Percentiles rank a stretch among this genome's conserved stretches.
Evolutionary conservation across 2,113 vertebrate species (phyloP).

Genomic region (Oxyruncus cristatus): DNA sequence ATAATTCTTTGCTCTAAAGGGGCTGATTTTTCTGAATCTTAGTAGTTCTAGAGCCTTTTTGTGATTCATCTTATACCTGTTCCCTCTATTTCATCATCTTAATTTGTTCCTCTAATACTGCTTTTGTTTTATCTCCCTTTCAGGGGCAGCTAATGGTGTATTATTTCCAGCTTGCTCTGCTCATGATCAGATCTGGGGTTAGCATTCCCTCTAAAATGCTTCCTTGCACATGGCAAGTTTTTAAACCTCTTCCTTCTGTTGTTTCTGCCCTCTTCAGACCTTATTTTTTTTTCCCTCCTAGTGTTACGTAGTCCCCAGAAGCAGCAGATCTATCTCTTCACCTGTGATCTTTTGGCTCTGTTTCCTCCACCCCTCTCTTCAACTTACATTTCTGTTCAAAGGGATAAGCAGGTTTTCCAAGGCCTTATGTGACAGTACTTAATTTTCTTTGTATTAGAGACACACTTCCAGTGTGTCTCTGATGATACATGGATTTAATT

Average conservation of each 20-base stretch:
- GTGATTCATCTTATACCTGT: background rate
- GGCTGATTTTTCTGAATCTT: background rate
- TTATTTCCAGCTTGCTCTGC: background rate
- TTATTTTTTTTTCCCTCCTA: background rate
- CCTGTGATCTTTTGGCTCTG: background rate
- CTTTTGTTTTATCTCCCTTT: background rate
- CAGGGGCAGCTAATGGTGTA: background rate
- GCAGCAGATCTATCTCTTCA: background rate
- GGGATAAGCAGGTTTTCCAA: background rate
- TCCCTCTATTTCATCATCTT: background rate
- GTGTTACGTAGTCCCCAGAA: background rate
- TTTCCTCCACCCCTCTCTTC: background rate
- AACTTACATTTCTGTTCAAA: background rate
- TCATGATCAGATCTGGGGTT: background rate
- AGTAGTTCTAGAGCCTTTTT: background rate
- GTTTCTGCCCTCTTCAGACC: background rate
- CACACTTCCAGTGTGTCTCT: background rate
- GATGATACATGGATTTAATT: background rate
- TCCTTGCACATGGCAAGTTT: background rate
- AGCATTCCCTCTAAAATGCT: background rate
- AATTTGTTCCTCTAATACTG: background rate
- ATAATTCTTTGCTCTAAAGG: background rate
- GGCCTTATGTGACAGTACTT: background rate
- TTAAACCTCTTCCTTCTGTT: background rate
- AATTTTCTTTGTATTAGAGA: background rate